A percentile compares a stretch with the other conserved stretches of the same genome.
These are phyloP conservation scores for Dynastes grantii DNA, from an alignment of 2,888 invertebrate species.

Conservation along the genomic window DNA sequence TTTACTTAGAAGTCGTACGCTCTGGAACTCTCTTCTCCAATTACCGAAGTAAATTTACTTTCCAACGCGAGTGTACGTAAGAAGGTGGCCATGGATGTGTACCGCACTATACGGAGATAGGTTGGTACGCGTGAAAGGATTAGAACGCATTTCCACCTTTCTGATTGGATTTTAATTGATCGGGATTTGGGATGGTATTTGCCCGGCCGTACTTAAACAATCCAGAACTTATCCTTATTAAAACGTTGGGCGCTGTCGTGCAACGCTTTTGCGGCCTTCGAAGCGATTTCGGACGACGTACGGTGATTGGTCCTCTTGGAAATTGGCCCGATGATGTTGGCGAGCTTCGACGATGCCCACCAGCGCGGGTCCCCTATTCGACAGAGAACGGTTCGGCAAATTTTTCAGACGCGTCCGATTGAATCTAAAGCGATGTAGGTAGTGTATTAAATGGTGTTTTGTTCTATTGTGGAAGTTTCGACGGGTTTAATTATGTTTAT, in stretches of 20 bases:
- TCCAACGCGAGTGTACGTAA: background rate
- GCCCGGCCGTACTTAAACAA: slow-evolving; percentile 49
- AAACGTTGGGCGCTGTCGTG: slow-evolving; percentile 35
- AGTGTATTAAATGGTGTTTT: background rate
- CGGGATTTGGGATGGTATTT: slow-evolving; percentile 54
- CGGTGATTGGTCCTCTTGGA: slow-evolving; percentile 29
- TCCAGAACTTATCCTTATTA: slow-evolving; percentile 46
- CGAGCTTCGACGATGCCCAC: background rate
- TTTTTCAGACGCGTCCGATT: slow-evolving; percentile 13
- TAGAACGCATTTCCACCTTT: slow-evolving; percentile 58
- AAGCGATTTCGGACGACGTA: slow-evolving; percentile 37
- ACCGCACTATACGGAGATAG: background rate
- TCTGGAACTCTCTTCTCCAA: too few relatives aligned
- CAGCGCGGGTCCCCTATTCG: background rate
- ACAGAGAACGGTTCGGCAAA: background rate
- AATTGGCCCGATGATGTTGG: slow-evolving; percentile 10
- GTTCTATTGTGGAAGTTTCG: background rate
- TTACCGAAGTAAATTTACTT: background rate
- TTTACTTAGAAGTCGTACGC: too few relatives aligned
- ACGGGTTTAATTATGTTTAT: background rate
- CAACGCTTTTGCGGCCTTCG: background rate
- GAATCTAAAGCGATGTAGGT: background rate
- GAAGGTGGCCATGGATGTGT: background rate
- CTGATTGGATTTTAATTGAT: slow-evolving; percentile 67
- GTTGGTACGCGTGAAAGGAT: slow-evolving; percentile 29